These are phyloP conservation scores for Dendrophyllia cribrosa DNA, from an alignment of 64 coral and sea anemone genomes.

Conservation along the genomic window DNA sequence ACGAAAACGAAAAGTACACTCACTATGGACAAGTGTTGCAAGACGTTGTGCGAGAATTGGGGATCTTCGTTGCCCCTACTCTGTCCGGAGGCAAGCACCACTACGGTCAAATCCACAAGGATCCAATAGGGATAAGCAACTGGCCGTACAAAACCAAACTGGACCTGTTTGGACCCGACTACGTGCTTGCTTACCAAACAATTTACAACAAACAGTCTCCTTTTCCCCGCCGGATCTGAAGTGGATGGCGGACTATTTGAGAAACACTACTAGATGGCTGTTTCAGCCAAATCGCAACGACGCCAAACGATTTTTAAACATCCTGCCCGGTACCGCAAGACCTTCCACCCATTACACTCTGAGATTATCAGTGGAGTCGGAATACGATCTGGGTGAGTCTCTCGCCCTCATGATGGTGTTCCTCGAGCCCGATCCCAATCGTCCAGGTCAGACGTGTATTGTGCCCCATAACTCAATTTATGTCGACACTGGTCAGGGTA, in stretches of 20 bases:
- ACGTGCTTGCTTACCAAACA: not conserved
- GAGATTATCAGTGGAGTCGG: not conserved
- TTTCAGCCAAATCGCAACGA: no score
- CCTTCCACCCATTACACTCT: not conserved
- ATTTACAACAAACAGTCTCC: no score
- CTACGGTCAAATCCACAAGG: not conserved
- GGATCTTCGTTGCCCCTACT: not conserved
- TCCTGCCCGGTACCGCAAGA: not conserved
- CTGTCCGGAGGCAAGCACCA: not conserved
- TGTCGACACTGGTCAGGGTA: not conserved
- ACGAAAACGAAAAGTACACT: no score
- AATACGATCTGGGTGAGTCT: not conserved
- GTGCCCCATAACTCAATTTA: not conserved
- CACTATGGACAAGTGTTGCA: not conserved
- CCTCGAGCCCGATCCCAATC: not conserved
- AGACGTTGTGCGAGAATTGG: not conserved
- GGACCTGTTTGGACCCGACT: not conserved
- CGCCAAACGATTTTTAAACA: not conserved
- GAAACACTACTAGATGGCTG: no score
- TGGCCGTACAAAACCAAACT: not conserved
- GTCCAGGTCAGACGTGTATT: not conserved
- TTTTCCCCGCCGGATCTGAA: no score
- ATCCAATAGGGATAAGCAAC: not conserved
- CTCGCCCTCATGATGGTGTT: slow-evolving; percentile 4
- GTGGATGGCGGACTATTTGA: not conserved